Base-by-base conservation (phyloP, 2,113 vertebrate genomes). In the Triplophysa tibetana region DNA sequence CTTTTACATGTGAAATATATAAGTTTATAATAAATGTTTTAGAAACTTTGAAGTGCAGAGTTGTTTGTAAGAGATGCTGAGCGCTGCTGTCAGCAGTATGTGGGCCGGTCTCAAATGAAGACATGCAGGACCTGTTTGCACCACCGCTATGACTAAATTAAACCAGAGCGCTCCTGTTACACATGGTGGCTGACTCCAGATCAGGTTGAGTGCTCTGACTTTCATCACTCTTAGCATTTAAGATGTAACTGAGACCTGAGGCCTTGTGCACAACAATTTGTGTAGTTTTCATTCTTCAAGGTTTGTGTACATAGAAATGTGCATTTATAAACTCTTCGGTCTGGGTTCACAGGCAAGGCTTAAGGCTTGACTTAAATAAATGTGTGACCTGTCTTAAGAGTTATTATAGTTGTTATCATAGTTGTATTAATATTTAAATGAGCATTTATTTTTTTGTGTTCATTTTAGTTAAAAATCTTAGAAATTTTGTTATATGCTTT, bases 1-100 rank as follows among this genome's bases (percentile, higher is more conserved):
- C 63, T 83, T 87, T 89, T 90, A 86, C 83, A 87, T 87, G 82
- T 85, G 78, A 86, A 87, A 82, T 50, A 17, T 83, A 73, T 85
- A 87, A 89, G 50, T 52, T 69, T 86, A 81, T 90, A 91, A 90
- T 62, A 78, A 83, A 80, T 85, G 88, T 88, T 78, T 70, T 85
- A 84, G 70, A 85, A 64, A 85, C 83, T 80, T 66, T 11, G 21
- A 56, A 26, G 80, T 23, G 64, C 74, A 85, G 82, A 85, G 29
- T 50, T 24, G 63, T 78, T 82, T 67, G 69, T 84, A 48, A 61
- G 50, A 70, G 21, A 64, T 74, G 79, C 61, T 73, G 78, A 74
- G 48, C 58, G n/a, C 61, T 48, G 70, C 65, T 81, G 62, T 68
- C 75, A 75, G 68, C 41, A 8, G 24, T 38, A 68, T 67, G 67